Conservation (phyloP, 2,113 vertebrate genomes). For the Forbesichthys papilliferus region DNA sequence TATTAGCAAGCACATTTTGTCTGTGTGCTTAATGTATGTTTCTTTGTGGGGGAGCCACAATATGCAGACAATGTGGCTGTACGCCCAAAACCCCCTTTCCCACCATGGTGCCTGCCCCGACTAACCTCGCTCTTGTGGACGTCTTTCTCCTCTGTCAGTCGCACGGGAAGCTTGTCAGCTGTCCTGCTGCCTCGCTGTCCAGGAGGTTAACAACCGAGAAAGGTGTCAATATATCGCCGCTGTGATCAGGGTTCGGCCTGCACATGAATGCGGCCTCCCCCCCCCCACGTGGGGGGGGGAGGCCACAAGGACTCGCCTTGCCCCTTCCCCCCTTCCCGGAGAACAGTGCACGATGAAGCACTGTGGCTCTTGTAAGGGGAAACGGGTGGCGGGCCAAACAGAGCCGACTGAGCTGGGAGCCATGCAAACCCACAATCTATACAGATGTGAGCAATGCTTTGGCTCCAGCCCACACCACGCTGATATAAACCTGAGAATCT, state of each 20-base stretch:
- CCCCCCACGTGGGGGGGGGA: too few relatives aligned
- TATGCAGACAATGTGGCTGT: conserved; percentile 29
- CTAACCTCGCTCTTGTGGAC: too few relatives aligned
- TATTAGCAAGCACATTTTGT: conserved; percentile 20
- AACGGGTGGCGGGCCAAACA: conserved; percentile 55
- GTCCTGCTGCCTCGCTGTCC: conserved; percentile 55
- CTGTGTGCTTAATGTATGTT: conserved; percentile 9
- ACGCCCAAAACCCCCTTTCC: conserved; percentile 19
- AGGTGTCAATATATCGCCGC: conserved; percentile 59
- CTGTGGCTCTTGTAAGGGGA: conserved; percentile 38
- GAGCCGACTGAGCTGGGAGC: conserved; percentile 44
- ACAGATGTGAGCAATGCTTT: conserved; percentile 67
- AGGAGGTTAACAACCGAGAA: conserved; percentile 67
- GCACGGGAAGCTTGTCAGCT: conserved; percentile 46
- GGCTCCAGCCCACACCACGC: conserved; percentile 38
- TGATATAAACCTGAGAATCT: conserved; percentile 73
- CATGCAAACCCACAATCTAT: conserved; percentile 29
- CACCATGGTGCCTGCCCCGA: conserved; percentile 3
- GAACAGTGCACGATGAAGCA: too few relatives aligned
- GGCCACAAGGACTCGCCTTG: too few relatives aligned
- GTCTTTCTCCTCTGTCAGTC: conserved; percentile 18
- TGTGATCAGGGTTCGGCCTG: conserved; percentile 60
- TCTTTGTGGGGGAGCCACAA: conserved; percentile 1
- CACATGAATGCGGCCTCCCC: conserved; percentile 34
- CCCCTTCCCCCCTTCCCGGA: too few relatives aligned